Evolutionary conservation across 2,888 invertebrate species (phyloP), one percentile per base, ranked within the genome.

Genomic region (Leistus spinibarbis): DNA sequence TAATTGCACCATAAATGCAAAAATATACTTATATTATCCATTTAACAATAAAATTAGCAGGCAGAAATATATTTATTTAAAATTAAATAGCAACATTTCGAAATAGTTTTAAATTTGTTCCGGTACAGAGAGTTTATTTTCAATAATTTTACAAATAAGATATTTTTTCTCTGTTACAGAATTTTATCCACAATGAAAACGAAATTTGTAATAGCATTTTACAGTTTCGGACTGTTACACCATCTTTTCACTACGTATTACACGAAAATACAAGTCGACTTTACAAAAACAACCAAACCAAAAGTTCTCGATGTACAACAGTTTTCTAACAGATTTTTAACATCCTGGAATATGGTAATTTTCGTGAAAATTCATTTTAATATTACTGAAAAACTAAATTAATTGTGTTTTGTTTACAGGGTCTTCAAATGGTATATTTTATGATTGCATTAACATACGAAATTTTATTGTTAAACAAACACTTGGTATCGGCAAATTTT

Each of bases 341-440:
- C 79, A 20, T 53, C 74, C 10, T 79, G 79, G 79, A 78, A 78
- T 72, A 65, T 78, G 64, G 79, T 79, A 78, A 69, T 68, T 76
- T 13, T 60, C 67, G 7, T 7, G 1, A 20, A 17, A 10, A 10
- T 57, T 3, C 19, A 3, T 76, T 78, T 10, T 22, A 78, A 54
- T 74, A 16, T 71, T 78, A 23, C 78, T 78, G 66, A 63, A 65
- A 17, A 66, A 72, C 20, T 78, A 75, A 56, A 53, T 78, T 9
- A n/a, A 19, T 60, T 19, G 40, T 27, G 19, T 64, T 53, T 66
- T 57, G 68, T 65, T 71, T 76, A 9, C 69, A 78, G 78, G 53
- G 63, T 20, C 16, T 76, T 9, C 78, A 78, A 69, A 67, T 53
- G 9, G n/a, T 77, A n/a, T 78, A 77, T 62, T 76, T 78, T 19